phyloP scores from a whole-genome alignment of 2,113 vertebrate genomes.

The Agapornis roseicollis region DNA sequence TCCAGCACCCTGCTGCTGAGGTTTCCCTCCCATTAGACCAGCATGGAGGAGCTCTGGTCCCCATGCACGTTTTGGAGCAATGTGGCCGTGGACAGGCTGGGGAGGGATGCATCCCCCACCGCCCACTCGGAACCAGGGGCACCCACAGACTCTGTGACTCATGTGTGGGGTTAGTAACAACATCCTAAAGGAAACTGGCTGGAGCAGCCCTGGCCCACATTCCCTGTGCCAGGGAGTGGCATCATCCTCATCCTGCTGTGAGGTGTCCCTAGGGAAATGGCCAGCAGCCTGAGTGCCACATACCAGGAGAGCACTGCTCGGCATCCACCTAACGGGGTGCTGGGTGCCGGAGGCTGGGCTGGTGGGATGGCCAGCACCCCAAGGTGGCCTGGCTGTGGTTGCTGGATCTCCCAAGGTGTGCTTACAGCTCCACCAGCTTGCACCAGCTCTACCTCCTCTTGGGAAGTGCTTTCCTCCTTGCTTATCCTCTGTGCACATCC shows the following conservation, averaged over 20 bases:
- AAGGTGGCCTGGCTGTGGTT: neutral
- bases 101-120: neutral
- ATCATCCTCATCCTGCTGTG: neutral
- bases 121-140: neutral
- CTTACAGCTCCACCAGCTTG: neutral
- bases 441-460: neutral
- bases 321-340: neutral
- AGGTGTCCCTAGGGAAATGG: conserved; percentile 27
- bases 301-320: neutral
- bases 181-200: neutral
- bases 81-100: neutral
- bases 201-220: conserved; percentile 13
- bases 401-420: rapidly evolving
- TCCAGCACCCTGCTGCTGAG: neutral
- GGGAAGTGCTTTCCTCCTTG: neutral
- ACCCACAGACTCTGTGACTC: neutral
- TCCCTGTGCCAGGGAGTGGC: neutral
- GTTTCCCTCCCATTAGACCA: neutral
- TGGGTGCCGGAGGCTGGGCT: neutral
- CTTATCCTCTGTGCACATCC: neutral
- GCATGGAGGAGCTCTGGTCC: neutral
- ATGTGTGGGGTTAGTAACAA: neutral
- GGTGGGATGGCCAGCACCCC: neutral
- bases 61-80: neutral
- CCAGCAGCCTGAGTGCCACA: rapidly evolving